Percentiles rank a stretch among this genome's conserved stretches.
Conservation (phyloP, 2,797 vertebrate genomes). For the Pteronotus mesoamericanus region DNA sequence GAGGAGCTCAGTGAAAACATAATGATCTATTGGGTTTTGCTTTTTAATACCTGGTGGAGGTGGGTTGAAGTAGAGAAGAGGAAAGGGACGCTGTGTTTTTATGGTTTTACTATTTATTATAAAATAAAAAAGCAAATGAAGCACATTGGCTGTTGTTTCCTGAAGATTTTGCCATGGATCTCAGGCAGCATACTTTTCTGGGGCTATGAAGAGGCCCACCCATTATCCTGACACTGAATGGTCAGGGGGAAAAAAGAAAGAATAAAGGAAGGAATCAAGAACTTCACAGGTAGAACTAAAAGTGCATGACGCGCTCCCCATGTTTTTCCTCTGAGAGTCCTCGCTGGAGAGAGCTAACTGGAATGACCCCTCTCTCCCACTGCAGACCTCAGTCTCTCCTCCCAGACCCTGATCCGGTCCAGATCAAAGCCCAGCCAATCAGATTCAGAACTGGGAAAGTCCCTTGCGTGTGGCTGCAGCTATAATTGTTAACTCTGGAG, state of each 20-base stretch:
- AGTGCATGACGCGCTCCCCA: neutral
- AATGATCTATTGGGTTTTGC: neutral
- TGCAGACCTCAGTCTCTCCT: neutral
- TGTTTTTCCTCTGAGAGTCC: neutral
- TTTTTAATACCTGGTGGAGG: neutral
- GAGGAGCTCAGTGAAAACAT: neutral
- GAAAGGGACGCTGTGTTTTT: neutral
- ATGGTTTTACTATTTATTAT: neutral
- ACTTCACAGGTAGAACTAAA: neutral
- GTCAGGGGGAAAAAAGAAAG: neutral
- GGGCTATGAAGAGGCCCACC: neutral
- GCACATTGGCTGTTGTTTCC: neutral
- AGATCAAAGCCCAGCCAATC: neutral
- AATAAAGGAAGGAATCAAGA: neutral
- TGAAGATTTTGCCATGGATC: neutral
- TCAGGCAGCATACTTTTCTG: neutral
- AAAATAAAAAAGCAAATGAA: neutral
- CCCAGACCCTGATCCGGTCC: neutral
- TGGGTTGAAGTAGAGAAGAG: neutral
- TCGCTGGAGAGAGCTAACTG: neutral
- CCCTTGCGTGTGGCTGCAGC: neutral
- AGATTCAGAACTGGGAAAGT: neutral
- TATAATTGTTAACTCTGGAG: neutral
- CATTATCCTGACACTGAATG: neutral
- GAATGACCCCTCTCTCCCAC: neutral